These are phyloP conservation scores for Zaprionus inermis DNA, from an alignment of 1,140 invertebrate genomes.

Conservation along the genomic window DNA sequence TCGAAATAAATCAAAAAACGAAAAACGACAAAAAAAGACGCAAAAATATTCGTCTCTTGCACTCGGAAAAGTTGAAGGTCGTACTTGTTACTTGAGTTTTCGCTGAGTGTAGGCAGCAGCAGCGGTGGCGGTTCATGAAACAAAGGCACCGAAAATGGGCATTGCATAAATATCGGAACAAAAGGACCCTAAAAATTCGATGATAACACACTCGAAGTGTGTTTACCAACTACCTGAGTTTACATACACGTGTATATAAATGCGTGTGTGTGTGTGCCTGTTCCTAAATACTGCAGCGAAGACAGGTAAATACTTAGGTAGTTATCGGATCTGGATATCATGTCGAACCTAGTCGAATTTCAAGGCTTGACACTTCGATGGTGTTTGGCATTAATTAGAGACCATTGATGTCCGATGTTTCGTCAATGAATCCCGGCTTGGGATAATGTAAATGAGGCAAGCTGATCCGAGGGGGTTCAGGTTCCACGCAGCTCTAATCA, in stretches of 20 bases:
- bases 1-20: conserved; percentile 55
- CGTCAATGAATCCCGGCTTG: conserved; percentile 43
- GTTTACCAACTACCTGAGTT: conserved; percentile 43
- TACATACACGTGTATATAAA: neutral
- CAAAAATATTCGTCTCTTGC: conserved; percentile 3
- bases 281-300: neutral
- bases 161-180: conserved; percentile 57
- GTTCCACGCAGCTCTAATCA: conserved; percentile 33
- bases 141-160: conserved; percentile 49
- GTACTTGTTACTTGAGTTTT: neutral
- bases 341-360: conserved; percentile 33
- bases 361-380: conserved; percentile 57
- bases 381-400: conserved; percentile 58
- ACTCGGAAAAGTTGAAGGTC: conserved; percentile 5
- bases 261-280: neutral
- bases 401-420: conserved; percentile 43
- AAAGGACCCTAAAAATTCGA: conserved; percentile 34
- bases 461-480: neutral
- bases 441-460: conserved; percentile 47
- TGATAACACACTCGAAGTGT: conserved; percentile 49
- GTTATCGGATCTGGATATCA: conserved; percentile 9
- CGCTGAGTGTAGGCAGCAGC: neutral
- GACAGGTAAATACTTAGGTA: conserved; percentile 27
- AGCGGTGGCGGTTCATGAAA: conserved; percentile 21
- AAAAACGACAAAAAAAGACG: conserved; percentile 16